Evolutionary conservation across 2,888 invertebrate species (phyloP).

Genomic region (Holacanthella duospinosa): DNA sequence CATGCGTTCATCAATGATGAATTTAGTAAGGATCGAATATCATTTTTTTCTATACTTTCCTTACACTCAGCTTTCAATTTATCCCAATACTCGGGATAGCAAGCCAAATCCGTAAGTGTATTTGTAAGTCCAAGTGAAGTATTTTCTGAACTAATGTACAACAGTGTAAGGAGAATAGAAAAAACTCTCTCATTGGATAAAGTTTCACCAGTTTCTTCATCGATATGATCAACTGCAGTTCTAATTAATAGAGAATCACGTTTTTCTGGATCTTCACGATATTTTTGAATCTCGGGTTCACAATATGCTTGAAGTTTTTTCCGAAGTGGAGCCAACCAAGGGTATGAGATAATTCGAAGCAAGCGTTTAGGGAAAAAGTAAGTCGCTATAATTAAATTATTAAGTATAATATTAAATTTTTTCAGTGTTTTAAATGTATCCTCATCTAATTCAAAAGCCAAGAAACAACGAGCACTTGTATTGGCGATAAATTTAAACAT

Average conservation of each 20-base stretch:
- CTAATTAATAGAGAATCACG: constrained; percentile 5
- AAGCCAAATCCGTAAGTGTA: constrained; percentile 2
- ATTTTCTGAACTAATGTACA: constrained; percentile 11
- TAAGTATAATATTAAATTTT: background rate
- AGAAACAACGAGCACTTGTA: background rate
- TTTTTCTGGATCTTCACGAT: constrained; percentile 5
- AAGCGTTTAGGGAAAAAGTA: background rate
- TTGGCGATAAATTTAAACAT: constrained; percentile 1
- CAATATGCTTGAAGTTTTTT: background rate
- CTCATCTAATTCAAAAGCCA: background rate
- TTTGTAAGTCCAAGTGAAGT: constrained; percentile 9
- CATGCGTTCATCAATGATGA: background rate
- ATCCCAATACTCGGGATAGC: constrained; percentile 6
- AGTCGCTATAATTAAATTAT: background rate
- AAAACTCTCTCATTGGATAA: constrained; percentile 1
- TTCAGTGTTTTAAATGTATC: background rate
- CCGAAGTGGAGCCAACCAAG: background rate
- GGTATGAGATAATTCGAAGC: background rate
- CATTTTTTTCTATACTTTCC: background rate
- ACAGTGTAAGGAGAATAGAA: background rate
- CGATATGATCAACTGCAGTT: constrained; percentile 6
- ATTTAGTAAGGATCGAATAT: background rate
- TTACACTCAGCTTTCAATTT: background rate
- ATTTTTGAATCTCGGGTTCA: constrained; percentile 6
- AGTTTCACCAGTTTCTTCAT: constrained; percentile 2